Conservation (phyloP, 2,113 vertebrate genomes). For the Sigmodon hispidus region DNA sequence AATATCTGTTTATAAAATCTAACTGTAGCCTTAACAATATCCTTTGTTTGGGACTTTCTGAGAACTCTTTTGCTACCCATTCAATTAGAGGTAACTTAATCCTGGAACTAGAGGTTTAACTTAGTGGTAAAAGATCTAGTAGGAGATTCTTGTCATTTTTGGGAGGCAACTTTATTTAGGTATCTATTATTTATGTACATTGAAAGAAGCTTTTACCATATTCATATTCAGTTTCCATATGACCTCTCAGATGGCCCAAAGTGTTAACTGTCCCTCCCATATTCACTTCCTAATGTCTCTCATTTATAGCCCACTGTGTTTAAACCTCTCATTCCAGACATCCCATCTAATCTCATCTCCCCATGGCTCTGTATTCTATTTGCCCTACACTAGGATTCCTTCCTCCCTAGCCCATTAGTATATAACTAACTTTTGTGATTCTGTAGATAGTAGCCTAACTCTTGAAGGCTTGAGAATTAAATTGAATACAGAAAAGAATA, state of each 20-base stretch:
- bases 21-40: not conserved
- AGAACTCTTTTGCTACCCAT: not conserved
- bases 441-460: not conserved
- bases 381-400: not conserved
- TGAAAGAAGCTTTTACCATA: not conserved
- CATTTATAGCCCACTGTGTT: not conserved
- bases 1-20: not conserved
- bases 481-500: not conserved
- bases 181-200: not conserved
- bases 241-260: not conserved
- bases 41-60: not conserved
- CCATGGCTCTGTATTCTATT: not conserved
- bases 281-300: not conserved
- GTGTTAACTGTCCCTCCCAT: not conserved
- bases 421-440: not conserved
- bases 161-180: not conserved
- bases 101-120: not conserved
- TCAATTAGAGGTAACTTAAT: not conserved
- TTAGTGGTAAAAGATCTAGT: not conserved
- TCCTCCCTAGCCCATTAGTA: not conserved
- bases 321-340: not conserved
- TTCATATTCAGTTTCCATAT: not conserved
- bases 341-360: too few species aligned
- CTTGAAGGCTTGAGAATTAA: not conserved
- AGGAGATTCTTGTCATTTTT: not conserved